These are phyloP conservation scores for Steatocranus sp. DNA, from an alignment of 2,797 vertebrate species.

Conservation along the genomic window DNA sequence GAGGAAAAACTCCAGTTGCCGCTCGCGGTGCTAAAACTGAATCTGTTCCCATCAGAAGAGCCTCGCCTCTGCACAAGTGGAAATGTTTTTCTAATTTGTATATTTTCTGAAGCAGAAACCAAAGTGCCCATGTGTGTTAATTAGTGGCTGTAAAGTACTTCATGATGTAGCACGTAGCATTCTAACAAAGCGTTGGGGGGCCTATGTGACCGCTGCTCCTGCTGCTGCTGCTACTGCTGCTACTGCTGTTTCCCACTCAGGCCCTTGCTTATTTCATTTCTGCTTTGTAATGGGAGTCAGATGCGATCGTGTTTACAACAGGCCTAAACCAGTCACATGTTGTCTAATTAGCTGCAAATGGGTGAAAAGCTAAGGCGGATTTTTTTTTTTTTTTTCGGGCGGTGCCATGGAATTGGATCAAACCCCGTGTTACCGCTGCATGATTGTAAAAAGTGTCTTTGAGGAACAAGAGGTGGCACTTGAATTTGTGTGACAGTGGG, in stretches of 20 bases:
- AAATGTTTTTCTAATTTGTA: conserved; percentile 78
- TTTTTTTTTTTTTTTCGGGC: conserved; percentile 38
- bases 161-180: conserved; percentile 70
- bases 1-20: background rate
- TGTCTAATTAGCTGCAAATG: conserved; percentile 85
- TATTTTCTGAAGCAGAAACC: conserved; percentile 71
- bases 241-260: conserved; percentile 67
- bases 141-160: conserved; percentile 72
- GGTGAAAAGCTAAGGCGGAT: conserved; percentile 72
- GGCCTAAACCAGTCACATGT: conserved; percentile 67
- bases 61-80: conserved; percentile 54
- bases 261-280: conserved; percentile 84
- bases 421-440: conserved; percentile 74
- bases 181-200: conserved; percentile 66
- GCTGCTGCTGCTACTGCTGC: conserved; percentile 79
- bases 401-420: conserved; percentile 66
- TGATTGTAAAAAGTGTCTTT: conserved; percentile 57
- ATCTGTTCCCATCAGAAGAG: conserved; percentile 41
- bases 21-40: background rate
- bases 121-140: conserved; percentile 68
- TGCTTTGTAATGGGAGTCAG: conserved; percentile 90
- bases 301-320: conserved; percentile 85
- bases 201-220: conserved; percentile 11
- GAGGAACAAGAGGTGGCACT: background rate
- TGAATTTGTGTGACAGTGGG: background rate